These are phyloP conservation scores for Synergus itoensis DNA, from an alignment of 2,888 invertebrate genomes.

Conservation along the genomic window DNA sequence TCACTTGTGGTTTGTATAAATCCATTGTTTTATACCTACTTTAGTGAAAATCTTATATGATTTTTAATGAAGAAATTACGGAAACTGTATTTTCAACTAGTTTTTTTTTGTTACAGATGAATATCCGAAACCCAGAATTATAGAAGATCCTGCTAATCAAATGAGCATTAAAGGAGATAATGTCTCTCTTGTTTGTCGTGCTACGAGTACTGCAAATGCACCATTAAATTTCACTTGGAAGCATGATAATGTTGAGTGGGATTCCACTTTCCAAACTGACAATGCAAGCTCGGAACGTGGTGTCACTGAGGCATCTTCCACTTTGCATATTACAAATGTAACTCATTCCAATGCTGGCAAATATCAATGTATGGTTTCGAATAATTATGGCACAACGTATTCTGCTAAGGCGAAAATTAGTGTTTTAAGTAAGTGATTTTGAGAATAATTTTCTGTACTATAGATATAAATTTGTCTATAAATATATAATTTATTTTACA, in stretches of 20 bases:
- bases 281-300: slow-evolving; percentile 79
- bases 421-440: slow-evolving; percentile 84
- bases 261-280: slow-evolving; percentile 76
- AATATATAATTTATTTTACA: slow-evolving; percentile 70
- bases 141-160: slow-evolving; percentile 89
- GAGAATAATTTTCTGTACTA: neutral
- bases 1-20: slow-evolving; percentile 81
- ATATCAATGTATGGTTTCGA: slow-evolving; percentile 96
- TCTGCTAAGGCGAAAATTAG: slow-evolving; percentile 92
- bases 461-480: slow-evolving; percentile 18
- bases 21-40: neutral
- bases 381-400: slow-evolving; percentile 93
- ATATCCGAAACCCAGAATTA: slow-evolving; percentile 91
- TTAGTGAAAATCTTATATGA: neutral
- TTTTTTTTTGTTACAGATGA: slow-evolving; percentile 80
- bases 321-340: slow-evolving; percentile 87
- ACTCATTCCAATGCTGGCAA: slow-evolving; percentile 90
- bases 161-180: slow-evolving; percentile 93
- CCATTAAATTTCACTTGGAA: slow-evolving; percentile 92
- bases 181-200: slow-evolving; percentile 89
- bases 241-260: slow-evolving; percentile 87
- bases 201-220: slow-evolving; percentile 87
- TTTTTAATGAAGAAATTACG: neutral
- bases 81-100: neutral
- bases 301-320: slow-evolving; percentile 85